Evolutionary conservation across 2,797 vertebrate species (phyloP), one percentile per base, ranked within the genome.

Genomic region (Acipenser ruthenus): DNA sequence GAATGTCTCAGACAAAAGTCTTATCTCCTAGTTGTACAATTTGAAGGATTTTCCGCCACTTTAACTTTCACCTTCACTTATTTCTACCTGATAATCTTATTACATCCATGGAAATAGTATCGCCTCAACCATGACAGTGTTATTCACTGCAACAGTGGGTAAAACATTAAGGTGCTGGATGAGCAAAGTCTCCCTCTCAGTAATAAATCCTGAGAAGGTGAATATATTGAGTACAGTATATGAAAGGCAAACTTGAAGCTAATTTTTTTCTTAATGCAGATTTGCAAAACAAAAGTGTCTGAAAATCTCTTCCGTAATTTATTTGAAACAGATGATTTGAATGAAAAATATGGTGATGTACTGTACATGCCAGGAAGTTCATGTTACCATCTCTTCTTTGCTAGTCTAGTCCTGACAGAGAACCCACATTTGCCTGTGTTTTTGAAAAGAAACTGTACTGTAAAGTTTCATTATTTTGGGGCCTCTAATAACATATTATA

Each of bases 251-350:
- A 58, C 6, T 58, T n/a, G 11, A 11, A 11, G 6, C 12, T 4
- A 58, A 6, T 6, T 58, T 13, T 58, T n/a, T 6, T 58, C 6
- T 58, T 58, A 10, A 4, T 37, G 23, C 23, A 58, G 55, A n/a
- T 6, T 13, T 12, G 55, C 1, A 13, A n/a, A 6, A 58, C 10
- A 58, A 58, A 64, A 74, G 47, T 15, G 76, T 73, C 69, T 74
- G 69, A 37, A 37, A 37, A 37, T 3, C 23, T 37, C 23, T 37
- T 37, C 23, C 68, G 68, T 76, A 78, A 83, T 86, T 74, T 84
- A 85, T 85, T 74, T 69, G 71, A 52, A 72, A 74, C 82, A 83
- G 79, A 80, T 83, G 80, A 83, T 70, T 69, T 70, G 73, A 75
- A 72, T 69, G 60, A 69, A 66, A 67, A 64, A 69, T 65, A 56